These are phyloP conservation scores for Lycorma delicatula DNA, from an alignment of 1,140 invertebrate species.

Conservation along the genomic window DNA sequence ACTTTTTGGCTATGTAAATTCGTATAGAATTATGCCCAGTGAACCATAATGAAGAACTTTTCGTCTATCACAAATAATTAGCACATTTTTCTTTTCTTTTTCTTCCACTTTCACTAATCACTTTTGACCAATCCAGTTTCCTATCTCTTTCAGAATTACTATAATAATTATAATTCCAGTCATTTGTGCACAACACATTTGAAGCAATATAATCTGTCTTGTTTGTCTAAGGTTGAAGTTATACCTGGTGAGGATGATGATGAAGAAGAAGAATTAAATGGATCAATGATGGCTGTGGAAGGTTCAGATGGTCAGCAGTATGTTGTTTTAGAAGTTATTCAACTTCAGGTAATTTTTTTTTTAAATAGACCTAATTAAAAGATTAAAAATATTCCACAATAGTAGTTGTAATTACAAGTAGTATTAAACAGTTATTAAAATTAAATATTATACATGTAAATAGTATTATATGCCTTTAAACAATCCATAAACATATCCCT, in stretches of 20 bases:
- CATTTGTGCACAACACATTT: no score
- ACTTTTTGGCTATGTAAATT: no score
- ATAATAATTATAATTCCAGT: no score
- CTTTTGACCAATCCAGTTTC: no score
- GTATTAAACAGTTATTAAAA: not conserved
- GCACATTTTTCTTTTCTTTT: no score
- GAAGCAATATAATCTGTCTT: slow-evolving; percentile 30
- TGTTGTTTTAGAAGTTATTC: slow-evolving; percentile 77
- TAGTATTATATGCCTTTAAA: not conserved
- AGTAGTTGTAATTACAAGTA: not conserved
- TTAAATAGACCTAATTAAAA: not conserved
- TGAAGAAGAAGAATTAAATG: slow-evolving; percentile 39
- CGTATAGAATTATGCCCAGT: no score
- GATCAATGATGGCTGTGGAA: slow-evolving; percentile 53
- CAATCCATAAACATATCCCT: not conserved
- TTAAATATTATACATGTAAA: not conserved
- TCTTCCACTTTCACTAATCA: no score
- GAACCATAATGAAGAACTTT: no score
- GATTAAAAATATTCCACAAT: not conserved
- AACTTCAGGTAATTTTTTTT: slow-evolving; percentile 54
- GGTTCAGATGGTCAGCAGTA: slow-evolving; percentile 74
- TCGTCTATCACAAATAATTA: no score
- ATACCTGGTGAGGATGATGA: slow-evolving; percentile 48
- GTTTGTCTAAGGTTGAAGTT: slow-evolving; percentile 36
- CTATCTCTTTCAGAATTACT: no score